Base-by-base conservation (phyloP, 2,888 invertebrate species). In the Aphidoletes aphidimyza region DNA sequence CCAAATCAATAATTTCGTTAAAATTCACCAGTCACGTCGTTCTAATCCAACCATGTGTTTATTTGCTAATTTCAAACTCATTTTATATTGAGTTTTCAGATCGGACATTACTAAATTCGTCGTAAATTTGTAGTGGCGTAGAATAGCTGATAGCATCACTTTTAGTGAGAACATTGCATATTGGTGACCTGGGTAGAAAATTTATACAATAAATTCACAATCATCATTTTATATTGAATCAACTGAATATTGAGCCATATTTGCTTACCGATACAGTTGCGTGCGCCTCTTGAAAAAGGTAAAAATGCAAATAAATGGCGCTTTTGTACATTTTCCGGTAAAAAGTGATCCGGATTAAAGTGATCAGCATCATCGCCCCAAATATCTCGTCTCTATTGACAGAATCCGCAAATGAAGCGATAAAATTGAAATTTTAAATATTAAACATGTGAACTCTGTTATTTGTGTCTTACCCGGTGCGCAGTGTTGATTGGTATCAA, bases 351-450 rank as follows among this genome's bases (percentile, higher is more conserved):
- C 8, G 86, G 86, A 85, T 85, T 59, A 84, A 85, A 85, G 30
- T 84, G 11, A 22, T 85, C 84, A 9, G 86, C 84, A 34, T 84
- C 83, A 36, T 83, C 59, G n/a, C 86, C 85, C 85, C 85, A 86
- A 54, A 85, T 69, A 22, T 85, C 49, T 92, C 91, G 87, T 93
- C 93, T 88, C 91, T 92, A 86, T n/a, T n/a, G n/a, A n/a, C n/a
- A n/a, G n/a, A n/a, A n/a, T n/a, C n/a, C n/a, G n/a, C n/a, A n/a
- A n/a, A n/a, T n/a, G n/a, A n/a, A n/a, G n/a, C 2, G 9, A 22
- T 3, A 54, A 22, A n/a, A 54, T 22, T 22, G 22, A 8, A 54
- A 22, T 39, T 11, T 39, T 39, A 39, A 47, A 47, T 2, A 47
- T 47, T 19, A 17, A 17, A 47, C 2, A 47, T n/a, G n/a, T n/a